Evolutionary conservation across 2,888 invertebrate genomes (phyloP).

Genomic region (Dendrolimus houi): DNA sequence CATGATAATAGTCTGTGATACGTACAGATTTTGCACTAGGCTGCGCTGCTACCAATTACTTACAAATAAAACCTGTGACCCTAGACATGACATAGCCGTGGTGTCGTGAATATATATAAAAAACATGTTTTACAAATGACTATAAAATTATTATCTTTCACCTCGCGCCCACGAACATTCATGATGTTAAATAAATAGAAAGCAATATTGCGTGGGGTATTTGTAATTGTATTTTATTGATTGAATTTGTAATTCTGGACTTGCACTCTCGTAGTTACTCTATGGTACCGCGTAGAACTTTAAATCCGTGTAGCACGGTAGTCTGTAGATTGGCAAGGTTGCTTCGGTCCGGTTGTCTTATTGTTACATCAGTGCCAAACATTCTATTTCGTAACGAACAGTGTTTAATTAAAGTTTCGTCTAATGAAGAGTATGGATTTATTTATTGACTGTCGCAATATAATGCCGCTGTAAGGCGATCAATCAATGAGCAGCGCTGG

Average conservation of each 20-base stretch:
- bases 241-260: background rate
- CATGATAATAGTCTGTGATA: conserved; percentile 33
- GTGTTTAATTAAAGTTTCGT: conserved; percentile 46
- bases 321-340: conserved; percentile 12
- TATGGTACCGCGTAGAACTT: background rate
- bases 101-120: too few relatives aligned
- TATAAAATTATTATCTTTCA: background rate
- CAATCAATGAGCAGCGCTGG: conserved; percentile 32
- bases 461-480: conserved; percentile 30
- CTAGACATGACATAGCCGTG: background rate
- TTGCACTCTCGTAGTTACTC: background rate
- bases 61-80: conserved; percentile 8
- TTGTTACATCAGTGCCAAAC: conserved; percentile 22
- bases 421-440: conserved; percentile 51
- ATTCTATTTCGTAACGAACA: conserved; percentile 39
- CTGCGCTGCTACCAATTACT: conserved; percentile 31
- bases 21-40: conserved; percentile 31
- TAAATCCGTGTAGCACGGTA: conserved; percentile 16
- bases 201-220: background rate
- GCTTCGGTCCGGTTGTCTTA: conserved; percentile 14
- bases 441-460: conserved; percentile 33
- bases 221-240: background rate
- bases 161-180: background rate
- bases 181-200: background rate
- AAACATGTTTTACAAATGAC: background rate